Evolutionary conservation across 2,797 vertebrate genomes (phyloP), one percentile per base, ranked within the genome.

Genomic region (Pseudochromis fuscus): DNA sequence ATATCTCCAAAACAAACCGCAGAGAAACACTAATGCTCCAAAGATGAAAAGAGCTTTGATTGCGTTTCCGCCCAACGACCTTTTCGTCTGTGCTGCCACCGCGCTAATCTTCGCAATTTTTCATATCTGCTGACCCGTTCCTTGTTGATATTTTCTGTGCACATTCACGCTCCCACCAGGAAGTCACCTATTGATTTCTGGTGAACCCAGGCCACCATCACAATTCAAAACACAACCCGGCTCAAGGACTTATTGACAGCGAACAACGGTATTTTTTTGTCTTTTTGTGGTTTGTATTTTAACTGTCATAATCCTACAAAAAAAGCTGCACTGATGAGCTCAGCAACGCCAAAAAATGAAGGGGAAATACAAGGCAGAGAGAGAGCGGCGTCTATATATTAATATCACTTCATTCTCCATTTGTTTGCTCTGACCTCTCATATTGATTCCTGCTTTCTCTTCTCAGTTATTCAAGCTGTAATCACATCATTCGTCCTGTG

Each of bases 171-270:
- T 44, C 50, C 75, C 44, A 27, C 37, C 56, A 50, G 66, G 51
- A 76, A 46, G 48, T 30, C 4, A 62, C 60, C 56, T 63, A 81
- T 78, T 74, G 77, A 76, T 84, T 81, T 28, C 7, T 21, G 33
- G 19, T 37, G 59, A 75, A 67, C n/a, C n/a, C n/a, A n/a, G n/a
- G n/a, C 51, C 28, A 13, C 12, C 0, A 37, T 73, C 55, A 35
- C 37, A 31, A 52, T 70, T 75, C 58, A 67, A 52, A 25, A 33
- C 53, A 53, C 46, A 59, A 3, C 46, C 44, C 16, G 5, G 19
- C 59, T 67, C 65, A 81, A 66, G 48, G 68, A 59, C 40, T 61
- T 38, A 5, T 4, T 51, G 25, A 28, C 45, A 28, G 21, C 16
- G 50, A 50, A 27, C 12, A 62, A 42, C 18, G 11, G 3, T 2